Evolutionary conservation across 2,797 vertebrate species (phyloP), one percentile per base, ranked within the genome.

Genomic region (Lepus oiostolus): DNA sequence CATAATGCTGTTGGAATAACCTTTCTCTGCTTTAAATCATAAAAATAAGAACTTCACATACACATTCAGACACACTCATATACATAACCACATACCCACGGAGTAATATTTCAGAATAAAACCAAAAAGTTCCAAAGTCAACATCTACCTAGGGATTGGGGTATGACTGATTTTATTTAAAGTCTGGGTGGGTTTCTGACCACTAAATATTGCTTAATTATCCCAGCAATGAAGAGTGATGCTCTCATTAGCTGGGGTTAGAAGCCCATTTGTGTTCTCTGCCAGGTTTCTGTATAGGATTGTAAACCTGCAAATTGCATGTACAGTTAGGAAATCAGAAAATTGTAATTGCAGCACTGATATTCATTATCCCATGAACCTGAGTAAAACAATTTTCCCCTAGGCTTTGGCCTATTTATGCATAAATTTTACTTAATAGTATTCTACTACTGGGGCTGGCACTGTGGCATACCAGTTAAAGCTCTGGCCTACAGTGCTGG

Each of bases 121-220:
- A 82, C 42, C 42, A 47, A 47, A 85, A 38, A 82, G 38, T 32
- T 77, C 24, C 71, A 82, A 89, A 93, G 85, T 94, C 85, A 88
- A 76, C 75, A 67, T 85, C 76, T 93, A 93, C 76, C 88, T 88
- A 47, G 47, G 42, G 94, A 54, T 8, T 82, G 32, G 16, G 50
- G 62, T 65, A 96, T 96, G 85, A 97, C 28, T 96, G 75, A 90
- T 91, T 95, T 96, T 94, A 94, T 96, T 96, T 92, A 94, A 93
- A 96, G 79, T 92, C 85, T 84, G 58, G 76, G 85, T 96, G 71
- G 70, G 79, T 96, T 96, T 95, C 86, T 96, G 94, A 95, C 92
- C 94, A 92, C 83, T 95, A 95, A 95, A 92, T 94, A 96, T 96
- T 95, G 88, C 83, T 96, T 97, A 96, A 96, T 96, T 95, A 97